Conservation (phyloP, 2,797 vertebrate species). For the Threskiornis aethiopicus region DNA sequence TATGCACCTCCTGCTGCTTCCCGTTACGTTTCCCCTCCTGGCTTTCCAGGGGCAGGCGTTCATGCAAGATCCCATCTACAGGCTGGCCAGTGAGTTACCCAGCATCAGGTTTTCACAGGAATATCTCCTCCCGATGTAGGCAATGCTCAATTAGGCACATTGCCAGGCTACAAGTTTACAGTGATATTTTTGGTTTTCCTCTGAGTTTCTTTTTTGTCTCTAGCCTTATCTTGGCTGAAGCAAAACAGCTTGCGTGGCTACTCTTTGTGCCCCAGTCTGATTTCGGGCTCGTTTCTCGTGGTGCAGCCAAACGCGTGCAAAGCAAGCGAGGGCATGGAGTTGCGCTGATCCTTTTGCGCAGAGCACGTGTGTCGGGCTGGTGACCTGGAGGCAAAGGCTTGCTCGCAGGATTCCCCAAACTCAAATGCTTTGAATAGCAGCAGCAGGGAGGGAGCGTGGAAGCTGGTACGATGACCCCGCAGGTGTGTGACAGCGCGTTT, state of each 20-base stretch:
- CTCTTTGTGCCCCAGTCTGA: neutral
- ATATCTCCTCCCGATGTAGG: neutral
- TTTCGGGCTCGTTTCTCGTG: neutral
- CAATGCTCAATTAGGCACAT: constrained; percentile 9
- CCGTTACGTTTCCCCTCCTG: neutral
- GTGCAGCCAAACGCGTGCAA: neutral
- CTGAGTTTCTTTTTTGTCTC: constrained; percentile 6
- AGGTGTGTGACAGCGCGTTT: neutral
- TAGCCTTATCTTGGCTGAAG: neutral
- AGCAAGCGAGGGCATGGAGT: fast-evolving
- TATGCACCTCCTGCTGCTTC: neutral
- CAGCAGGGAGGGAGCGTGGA: neutral
- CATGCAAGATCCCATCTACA: neutral
- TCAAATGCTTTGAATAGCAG: neutral
- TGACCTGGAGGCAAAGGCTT: neutral
- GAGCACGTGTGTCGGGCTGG: neutral
- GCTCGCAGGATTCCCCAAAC: neutral
- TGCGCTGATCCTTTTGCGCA: neutral
- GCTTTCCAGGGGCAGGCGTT: constrained; percentile 10
- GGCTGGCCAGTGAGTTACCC: neutral
- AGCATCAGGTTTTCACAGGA: constrained; percentile 4
- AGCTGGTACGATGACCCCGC: neutral
- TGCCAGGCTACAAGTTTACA: neutral
- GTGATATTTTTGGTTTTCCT: constrained; percentile 29
- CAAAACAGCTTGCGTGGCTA: neutral